These are phyloP conservation scores for Synergus itoensis DNA, from an alignment of 2,888 invertebrate genomes.

Conservation along the genomic window DNA sequence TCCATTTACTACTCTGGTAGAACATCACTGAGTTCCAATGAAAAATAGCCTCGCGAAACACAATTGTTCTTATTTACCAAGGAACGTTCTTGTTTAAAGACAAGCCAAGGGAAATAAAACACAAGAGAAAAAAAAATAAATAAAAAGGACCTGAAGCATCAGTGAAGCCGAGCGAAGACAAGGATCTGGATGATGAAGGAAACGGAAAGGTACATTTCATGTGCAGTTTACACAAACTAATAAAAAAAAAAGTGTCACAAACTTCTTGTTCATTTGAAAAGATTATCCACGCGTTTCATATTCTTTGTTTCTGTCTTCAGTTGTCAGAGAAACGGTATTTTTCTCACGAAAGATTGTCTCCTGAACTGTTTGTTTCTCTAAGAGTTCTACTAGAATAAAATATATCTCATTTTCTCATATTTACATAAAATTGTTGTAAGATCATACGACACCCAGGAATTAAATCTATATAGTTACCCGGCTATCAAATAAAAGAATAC, in stretches of 20 bases:
- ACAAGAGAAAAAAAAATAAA: not conserved
- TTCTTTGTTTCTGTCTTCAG: not conserved
- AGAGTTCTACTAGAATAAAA: too few species aligned
- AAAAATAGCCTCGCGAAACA: conserved; percentile 12
- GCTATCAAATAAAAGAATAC: too few species aligned
- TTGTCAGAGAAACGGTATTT: not conserved
- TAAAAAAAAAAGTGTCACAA: too few species aligned
- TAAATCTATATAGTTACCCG: too few species aligned
- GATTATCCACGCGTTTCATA: not conserved
- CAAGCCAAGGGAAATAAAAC: conserved; percentile 10
- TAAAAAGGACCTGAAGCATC: not conserved
- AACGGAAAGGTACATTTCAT: not conserved
- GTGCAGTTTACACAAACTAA: not conserved
- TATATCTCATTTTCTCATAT: not conserved
- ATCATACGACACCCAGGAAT: too few species aligned
- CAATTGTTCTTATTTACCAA: conserved; percentile 27
- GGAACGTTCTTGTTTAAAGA: not conserved
- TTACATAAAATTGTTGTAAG: too few species aligned
- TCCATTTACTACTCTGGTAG: not conserved
- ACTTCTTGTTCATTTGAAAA: not conserved
- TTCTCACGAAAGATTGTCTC: too few species aligned
- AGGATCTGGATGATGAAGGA: not conserved
- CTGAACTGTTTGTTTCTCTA: too few species aligned
- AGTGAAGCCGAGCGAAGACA: not conserved
- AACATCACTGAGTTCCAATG: not conserved